Conservation (phyloP, 2,113 vertebrate genomes). For the Gymnocephalus cernua region DNA sequence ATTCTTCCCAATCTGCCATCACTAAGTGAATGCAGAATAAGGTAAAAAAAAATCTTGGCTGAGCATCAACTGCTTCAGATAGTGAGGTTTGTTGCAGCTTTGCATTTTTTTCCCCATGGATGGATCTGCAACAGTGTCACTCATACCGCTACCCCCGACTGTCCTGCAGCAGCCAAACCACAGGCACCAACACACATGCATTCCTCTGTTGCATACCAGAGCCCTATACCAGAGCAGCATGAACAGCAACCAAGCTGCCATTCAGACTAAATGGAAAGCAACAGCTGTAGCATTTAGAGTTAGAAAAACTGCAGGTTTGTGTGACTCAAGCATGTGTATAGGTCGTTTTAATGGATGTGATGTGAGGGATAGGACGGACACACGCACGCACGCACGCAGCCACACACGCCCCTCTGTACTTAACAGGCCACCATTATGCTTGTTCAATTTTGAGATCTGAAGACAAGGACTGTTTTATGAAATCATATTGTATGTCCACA, state of each 20-base stretch:
- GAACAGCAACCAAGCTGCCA: slow-evolving; percentile 16
- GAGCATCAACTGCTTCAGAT: background rate
- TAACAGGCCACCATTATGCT: too few species aligned
- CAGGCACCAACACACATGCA: slow-evolving; percentile 63
- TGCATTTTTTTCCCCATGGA: background rate
- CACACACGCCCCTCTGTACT: too few species aligned
- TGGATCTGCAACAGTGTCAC: background rate
- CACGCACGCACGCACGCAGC: background rate
- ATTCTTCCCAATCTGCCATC: background rate
- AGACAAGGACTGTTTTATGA: background rate
- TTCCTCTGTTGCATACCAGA: slow-evolving; percentile 66
- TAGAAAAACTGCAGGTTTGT: slow-evolving; percentile 1
- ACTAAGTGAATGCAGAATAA: background rate
- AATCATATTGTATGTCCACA: background rate
- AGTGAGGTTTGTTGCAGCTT: background rate
- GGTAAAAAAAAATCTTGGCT: background rate
- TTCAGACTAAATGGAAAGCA: slow-evolving; percentile 5
- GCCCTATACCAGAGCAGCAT: slow-evolving; percentile 45
- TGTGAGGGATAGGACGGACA: background rate
- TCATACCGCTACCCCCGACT: slow-evolving; percentile 28
- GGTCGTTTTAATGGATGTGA: background rate
- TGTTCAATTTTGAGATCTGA: background rate
- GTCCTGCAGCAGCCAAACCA: slow-evolving; percentile 55
- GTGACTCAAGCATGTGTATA: background rate
- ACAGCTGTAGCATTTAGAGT: background rate